Base-by-base conservation (phyloP, 2,888 invertebrate species). In the Parapristionchus giblindavisi region DNA sequence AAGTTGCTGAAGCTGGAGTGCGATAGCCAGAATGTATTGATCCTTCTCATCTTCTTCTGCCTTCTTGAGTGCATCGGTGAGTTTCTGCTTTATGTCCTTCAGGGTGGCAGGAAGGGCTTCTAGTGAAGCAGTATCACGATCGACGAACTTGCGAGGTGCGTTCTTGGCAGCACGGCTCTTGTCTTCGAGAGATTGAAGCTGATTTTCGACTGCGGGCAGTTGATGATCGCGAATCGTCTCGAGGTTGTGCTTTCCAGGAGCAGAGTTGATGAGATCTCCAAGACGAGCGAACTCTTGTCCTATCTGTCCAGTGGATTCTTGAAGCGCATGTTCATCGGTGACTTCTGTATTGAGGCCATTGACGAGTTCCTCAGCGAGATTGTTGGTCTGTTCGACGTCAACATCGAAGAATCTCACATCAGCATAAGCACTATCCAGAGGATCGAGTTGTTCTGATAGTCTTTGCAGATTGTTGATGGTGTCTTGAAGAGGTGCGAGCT, bases 351-450 rank as follows among this genome's bases (percentile, higher is more conserved):
- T 43, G 43, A 43, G 43, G 8, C 17, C 43, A 43, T 43, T 43
- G 43, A 43, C 43, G 43, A 43, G 43, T 14, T 43, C 43, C 43
- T 43, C 43, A 43, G 43, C 43, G 11, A 14, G 43, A 14, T 43
- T 43, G 43, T 43, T 43, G 11, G 43, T 43, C 43, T 43, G 43
- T 24, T 38, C 65, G 24, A 43, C 21, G 48, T 38, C 65, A 11
- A 43, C 65, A 11, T 65, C 65, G 65, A 65, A 40, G 65, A 65
- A 65, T 38, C 65, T 38, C 8, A 24, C 27, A 63, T 77, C 68
- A 29, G 77, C 76, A 71, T 80, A 81, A 21, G 81, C 78, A 17
- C 73, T 70, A 36, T 84, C 77, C 76, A 75, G 79, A 81, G 27
- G 81, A 32, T 77, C 48, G 27, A 77, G 48, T 21, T 51, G 61